These are phyloP conservation scores for Lordiphosa fenestrarum DNA, from an alignment of 2,888 invertebrate species.

Conservation along the genomic window DNA sequence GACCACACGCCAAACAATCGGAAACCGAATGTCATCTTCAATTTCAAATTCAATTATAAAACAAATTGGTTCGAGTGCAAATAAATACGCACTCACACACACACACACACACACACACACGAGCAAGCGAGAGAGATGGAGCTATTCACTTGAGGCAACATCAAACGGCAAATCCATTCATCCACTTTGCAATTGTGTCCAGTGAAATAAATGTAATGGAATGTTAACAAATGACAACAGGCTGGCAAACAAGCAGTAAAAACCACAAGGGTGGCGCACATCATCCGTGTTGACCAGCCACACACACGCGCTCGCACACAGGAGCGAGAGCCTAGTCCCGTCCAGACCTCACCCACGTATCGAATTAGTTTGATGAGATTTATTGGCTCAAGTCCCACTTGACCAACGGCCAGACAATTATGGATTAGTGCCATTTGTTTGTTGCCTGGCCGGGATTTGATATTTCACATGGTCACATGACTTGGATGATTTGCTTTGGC, in stretches of 20 bases:
- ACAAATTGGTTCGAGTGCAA: conserved; percentile 73
- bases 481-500: conserved; percentile 40
- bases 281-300: conserved; percentile 26
- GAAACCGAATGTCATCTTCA: conserved; percentile 78
- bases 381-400: conserved; percentile 72
- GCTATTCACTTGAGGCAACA: conserved; percentile 47
- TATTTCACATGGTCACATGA: conserved; percentile 30
- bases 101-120: conserved; percentile 11
- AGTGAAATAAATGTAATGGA: conserved; percentile 73
- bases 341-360: conserved; percentile 34
- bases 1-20: conserved; percentile 69
- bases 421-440: conserved; percentile 77
- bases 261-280: conserved; percentile 61
- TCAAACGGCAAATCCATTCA: conserved; percentile 71
- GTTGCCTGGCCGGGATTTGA: conserved; percentile 37
- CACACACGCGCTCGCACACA: conserved; percentile 17
- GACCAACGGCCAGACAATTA: conserved; percentile 73
- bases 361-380: conserved; percentile 76
- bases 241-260: conserved; percentile 63
- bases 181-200: conserved; percentile 70
- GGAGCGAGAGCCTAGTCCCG: too few species aligned
- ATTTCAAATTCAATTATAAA: conserved; percentile 80
- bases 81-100: conserved; percentile 42
- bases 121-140: conserved; percentile 5
- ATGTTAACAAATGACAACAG: conserved; percentile 74